A percentile compares a stretch with the other conserved stretches of the same genome.
Conservation (phyloP, 1,140 invertebrate species). For the Dendrolimus punctatus region DNA sequence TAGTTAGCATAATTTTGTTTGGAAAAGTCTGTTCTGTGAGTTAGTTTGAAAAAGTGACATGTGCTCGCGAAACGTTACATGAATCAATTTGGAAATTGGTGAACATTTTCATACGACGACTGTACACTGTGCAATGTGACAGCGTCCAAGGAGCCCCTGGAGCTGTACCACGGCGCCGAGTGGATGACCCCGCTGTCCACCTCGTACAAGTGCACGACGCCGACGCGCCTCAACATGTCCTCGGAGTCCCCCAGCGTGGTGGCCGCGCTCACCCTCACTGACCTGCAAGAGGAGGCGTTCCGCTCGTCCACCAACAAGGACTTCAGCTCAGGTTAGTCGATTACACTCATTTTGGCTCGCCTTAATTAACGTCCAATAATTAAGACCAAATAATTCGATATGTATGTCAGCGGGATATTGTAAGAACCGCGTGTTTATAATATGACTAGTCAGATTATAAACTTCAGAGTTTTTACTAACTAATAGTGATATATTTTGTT, state of each 20-base stretch:
- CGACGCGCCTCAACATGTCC: slow-evolving; percentile 72
- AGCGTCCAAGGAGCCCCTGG: slow-evolving; percentile 61
- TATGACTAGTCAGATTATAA: no score
- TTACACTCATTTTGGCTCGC: neutral
- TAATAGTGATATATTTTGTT: no score
- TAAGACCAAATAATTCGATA: neutral
- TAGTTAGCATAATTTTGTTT: no score
- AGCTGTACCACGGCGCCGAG: slow-evolving; percentile 57
- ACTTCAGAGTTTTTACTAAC: no score
- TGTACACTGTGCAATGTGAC: slow-evolving; percentile 8
- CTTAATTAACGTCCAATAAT: neutral
- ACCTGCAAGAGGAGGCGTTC: slow-evolving; percentile 84
- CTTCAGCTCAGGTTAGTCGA: slow-evolving; percentile 73
- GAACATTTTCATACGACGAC: neutral
- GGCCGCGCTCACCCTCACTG: slow-evolving; percentile 66
- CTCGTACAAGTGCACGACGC: slow-evolving; percentile 79
- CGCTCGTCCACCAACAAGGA: slow-evolving; percentile 49
- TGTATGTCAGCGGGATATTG: no score
- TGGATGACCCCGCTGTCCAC: slow-evolving; percentile 73
- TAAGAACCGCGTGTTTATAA: no score
- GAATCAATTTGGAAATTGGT: no score
- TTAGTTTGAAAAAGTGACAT: no score
- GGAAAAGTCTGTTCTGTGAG: no score
- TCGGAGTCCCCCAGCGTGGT: slow-evolving; percentile 21
- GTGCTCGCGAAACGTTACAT: no score